These are phyloP conservation scores for Propithecus perrieri DNA, from an alignment of 2,797 vertebrate species.

Conservation along the genomic window DNA sequence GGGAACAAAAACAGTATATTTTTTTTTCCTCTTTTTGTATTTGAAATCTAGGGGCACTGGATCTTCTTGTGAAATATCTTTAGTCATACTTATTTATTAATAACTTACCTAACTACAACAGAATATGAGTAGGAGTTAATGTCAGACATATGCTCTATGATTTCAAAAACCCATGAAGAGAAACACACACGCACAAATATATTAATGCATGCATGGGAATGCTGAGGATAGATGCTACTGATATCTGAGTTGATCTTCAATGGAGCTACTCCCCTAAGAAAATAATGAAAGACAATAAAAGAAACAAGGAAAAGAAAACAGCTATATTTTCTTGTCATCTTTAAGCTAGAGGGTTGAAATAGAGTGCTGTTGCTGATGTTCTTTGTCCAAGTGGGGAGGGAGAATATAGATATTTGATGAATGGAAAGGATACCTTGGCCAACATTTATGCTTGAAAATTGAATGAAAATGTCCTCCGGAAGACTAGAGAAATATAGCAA, in stretches of 20 bases:
- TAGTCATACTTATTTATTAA: neutral
- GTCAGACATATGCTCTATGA: neutral
- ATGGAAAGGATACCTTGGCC: neutral
- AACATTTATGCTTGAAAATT: neutral
- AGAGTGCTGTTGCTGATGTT: neutral
- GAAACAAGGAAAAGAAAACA: neutral
- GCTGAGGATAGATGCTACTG: neutral
- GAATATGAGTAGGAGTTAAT: neutral
- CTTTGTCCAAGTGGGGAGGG: neutral
- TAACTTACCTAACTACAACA: neutral
- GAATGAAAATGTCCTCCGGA: neutral
- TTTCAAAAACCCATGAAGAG: neutral
- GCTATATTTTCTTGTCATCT: neutral
- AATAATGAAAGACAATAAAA: neutral
- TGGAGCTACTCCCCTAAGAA: neutral
- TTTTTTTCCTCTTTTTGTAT: neutral
- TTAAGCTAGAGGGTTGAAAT: neutral
- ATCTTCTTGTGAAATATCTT: neutral
- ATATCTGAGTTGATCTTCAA: neutral
- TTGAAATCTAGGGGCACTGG: neutral
- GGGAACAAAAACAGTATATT: neutral
- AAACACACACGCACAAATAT: neutral
- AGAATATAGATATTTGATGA: neutral
- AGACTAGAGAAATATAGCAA: neutral
- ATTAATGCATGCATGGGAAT: neutral